These are phyloP conservation scores for Campaea margaritaria DNA, from an alignment of 2,888 invertebrate species.

Conservation along the genomic window DNA sequence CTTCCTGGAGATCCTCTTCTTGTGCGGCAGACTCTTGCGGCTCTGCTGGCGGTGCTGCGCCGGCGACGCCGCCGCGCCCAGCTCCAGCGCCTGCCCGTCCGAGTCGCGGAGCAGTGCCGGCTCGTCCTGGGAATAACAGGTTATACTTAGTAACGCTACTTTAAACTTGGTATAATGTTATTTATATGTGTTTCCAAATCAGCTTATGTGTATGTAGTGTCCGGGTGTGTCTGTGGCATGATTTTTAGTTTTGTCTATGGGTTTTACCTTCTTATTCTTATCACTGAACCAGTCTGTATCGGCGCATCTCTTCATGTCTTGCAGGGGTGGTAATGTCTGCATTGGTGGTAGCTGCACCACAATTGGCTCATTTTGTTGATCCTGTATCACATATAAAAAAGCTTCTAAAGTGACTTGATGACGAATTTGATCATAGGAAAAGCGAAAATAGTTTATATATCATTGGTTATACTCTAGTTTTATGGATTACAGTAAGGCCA, in stretches of 20 bases:
- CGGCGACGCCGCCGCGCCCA: conserved; percentile 58
- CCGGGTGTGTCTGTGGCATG: no score
- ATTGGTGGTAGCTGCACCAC: conserved; percentile 64
- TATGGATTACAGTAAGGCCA: no score
- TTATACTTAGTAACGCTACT: no score
- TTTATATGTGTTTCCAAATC: no score
- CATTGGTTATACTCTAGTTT: no score
- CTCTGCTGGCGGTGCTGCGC: conserved; percentile 65
- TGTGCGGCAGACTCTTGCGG: conserved; percentile 92
- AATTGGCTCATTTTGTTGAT: conserved; percentile 61
- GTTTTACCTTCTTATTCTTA: conserved; percentile 57
- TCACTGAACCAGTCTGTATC: conserved; percentile 69
- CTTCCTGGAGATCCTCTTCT: conserved; percentile 93
- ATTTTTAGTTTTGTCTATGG: no score
- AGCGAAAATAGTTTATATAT: no score
- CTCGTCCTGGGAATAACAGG: conserved; percentile 6
- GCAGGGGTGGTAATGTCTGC: conserved; percentile 68
- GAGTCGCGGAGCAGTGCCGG: conserved; percentile 55
- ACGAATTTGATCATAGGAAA: no score
- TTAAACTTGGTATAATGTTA: no score
- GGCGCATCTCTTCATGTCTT: conserved; percentile 70
- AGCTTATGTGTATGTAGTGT: no score
- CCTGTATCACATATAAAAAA: conserved; percentile 48
- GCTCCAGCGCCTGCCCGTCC: conserved; percentile 61
- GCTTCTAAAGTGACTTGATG: no score